Conservation (phyloP, 2,113 vertebrate genomes). For the Platichthys stellatus region DNA sequence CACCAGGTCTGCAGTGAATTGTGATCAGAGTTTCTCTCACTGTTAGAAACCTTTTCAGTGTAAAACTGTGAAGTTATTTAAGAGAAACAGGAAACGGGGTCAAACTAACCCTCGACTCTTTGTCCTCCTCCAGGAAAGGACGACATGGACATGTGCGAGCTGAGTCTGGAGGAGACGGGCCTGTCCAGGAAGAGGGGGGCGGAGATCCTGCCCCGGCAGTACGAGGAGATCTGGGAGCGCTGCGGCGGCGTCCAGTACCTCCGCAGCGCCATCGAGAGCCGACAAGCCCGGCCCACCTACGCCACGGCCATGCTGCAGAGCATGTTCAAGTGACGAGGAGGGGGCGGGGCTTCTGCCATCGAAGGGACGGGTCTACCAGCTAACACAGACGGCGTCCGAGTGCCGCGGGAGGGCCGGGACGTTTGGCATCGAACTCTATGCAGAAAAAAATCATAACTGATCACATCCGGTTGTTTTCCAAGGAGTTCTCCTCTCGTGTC, state of each 20-base stretch:
- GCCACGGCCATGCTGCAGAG: constrained; percentile 97
- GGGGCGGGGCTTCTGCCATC: constrained; percentile 23
- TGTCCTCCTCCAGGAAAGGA: constrained; percentile 87
- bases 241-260: constrained; percentile 95
- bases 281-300: constrained; percentile 93
- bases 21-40: too few relatives aligned
- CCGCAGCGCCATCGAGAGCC: constrained; percentile 91
- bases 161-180: constrained; percentile 97
- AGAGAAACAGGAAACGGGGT: too few relatives aligned
- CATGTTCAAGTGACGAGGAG: constrained; percentile 81
- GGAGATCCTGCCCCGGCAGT: constrained; percentile 95
- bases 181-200: constrained; percentile 94
- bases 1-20: too few relatives aligned
- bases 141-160: constrained; percentile 99
- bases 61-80: too few relatives aligned
- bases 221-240: constrained; percentile 98
- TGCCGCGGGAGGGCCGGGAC: constrained; percentile 11
- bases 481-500: constrained; percentile 35
- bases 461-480: constrained; percentile 42
- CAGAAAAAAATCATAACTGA: constrained; percentile 52
- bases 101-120: background rate
- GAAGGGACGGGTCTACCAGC: constrained; percentile 74
- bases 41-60: too few relatives aligned
- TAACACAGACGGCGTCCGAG: constrained; percentile 45
- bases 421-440: constrained; percentile 44